Evolutionary conservation across 2,113 vertebrate genomes (phyloP).

Genomic region (Ellobius talpinus): DNA sequence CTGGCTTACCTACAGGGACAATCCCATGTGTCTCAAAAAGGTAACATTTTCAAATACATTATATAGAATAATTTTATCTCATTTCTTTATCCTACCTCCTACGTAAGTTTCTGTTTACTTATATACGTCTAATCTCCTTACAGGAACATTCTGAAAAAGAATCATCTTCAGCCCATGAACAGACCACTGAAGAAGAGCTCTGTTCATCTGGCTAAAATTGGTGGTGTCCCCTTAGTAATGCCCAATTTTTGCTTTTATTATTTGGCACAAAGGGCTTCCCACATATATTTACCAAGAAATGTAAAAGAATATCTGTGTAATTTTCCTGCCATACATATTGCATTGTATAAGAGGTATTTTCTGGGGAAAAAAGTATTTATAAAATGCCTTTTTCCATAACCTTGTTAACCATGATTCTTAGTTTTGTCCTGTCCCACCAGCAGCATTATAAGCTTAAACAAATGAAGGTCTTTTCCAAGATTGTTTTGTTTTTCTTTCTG

Average conservation of each 20-base stretch:
- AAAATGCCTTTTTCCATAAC: conserved; percentile 25
- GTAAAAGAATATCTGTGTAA: not conserved
- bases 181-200: not conserved
- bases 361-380: conserved; percentile 50
- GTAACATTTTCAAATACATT: conserved; percentile 79
- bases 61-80: conserved; percentile 73
- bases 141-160: not conserved
- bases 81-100: conserved; percentile 77
- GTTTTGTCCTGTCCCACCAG: not conserved
- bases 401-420: conserved; percentile 21
- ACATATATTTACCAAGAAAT: conserved; percentile 47
- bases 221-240: not conserved
- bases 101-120: conserved; percentile 30
- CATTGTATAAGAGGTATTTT: not conserved
- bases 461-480: not conserved
- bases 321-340: not conserved
- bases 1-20: conserved; percentile 73
- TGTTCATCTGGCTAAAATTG: not conserved
- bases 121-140: not conserved
- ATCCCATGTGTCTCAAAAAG: conserved; percentile 73
- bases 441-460: conserved; percentile 12
- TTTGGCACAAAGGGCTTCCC: not conserved
- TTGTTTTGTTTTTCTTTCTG: conserved; percentile 30
- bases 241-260: conserved; percentile 18
- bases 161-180: not conserved